Conservation (phyloP, 30 jellyfish, hydroid and myxozoan species). For the Aurelia aurita complex sp. Pacific region DNA sequence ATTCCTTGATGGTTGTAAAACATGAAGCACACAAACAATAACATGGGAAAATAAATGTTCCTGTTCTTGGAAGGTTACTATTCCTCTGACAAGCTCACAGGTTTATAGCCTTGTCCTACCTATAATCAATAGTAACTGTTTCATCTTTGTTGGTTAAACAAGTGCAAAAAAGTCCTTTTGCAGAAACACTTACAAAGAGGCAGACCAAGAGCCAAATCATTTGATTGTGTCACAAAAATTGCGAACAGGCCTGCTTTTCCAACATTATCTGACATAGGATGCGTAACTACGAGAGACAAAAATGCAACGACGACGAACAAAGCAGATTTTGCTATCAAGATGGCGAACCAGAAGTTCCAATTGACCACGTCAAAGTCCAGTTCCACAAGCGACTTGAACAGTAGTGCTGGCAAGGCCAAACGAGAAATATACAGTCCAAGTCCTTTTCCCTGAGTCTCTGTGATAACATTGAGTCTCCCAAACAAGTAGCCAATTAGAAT, state of each 20-base stretch:
- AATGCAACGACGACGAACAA: slow-evolving; percentile 62
- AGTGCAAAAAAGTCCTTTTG: too few species aligned
- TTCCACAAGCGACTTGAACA: slow-evolving; percentile 76
- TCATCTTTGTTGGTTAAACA: too few species aligned
- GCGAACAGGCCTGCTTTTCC: slow-evolving; percentile 90
- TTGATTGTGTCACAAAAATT: slow-evolving; percentile 88
- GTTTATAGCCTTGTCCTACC: too few species aligned
- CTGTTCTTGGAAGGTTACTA: too few species aligned
- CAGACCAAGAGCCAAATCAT: slow-evolving; percentile 92
- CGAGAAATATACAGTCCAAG: slow-evolving; percentile 46
- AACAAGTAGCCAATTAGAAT: slow-evolving; percentile 67
- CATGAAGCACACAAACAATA: too few species aligned
- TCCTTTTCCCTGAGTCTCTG: slow-evolving; percentile 84
- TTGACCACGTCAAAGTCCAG: slow-evolving; percentile 71
- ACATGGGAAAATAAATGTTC: too few species aligned
- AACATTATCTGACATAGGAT: slow-evolving; percentile 16
- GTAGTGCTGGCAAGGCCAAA: slow-evolving; percentile 81
- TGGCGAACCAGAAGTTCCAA: slow-evolving; percentile 87
- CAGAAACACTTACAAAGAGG: slow-evolving; percentile 82
- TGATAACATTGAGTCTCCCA: slow-evolving; percentile 59
- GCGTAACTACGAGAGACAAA: slow-evolving; percentile 48
- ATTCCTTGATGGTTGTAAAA: too few species aligned
- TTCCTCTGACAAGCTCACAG: too few species aligned
- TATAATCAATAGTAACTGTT: too few species aligned
- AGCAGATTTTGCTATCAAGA: slow-evolving; percentile 52